These are phyloP conservation scores for Metridium senile DNA, from an alignment of 92 coral and sea anemone genomes.

Conservation along the genomic window DNA sequence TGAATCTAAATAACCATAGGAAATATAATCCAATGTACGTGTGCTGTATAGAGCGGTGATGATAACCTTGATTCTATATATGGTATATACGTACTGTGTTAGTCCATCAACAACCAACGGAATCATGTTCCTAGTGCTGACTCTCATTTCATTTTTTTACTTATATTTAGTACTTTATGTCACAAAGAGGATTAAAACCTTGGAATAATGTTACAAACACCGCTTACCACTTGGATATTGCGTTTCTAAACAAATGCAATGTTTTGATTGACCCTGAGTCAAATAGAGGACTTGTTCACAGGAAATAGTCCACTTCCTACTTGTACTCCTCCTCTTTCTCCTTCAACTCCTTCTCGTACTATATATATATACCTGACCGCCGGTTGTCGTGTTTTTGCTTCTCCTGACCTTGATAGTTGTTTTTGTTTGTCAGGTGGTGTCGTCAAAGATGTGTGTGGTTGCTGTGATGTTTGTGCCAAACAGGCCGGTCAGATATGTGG, in stretches of 20 bases:
- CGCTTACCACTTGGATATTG: background rate
- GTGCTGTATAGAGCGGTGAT: background rate
- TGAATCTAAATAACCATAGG: conserved; percentile 16
- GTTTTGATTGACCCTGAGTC: background rate
- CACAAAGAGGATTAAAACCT: background rate
- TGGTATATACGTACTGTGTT: background rate
- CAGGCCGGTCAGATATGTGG: conserved; percentile 53
- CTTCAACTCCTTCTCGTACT: background rate
- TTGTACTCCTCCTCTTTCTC: background rate
- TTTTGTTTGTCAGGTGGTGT: conserved; percentile 34
- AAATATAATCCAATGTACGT: conserved; percentile 22
- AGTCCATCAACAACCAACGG: background rate
- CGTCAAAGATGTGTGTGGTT: conserved; percentile 54
- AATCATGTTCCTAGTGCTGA: background rate
- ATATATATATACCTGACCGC: no score
- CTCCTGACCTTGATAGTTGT: background rate
- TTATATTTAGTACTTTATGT: no score
- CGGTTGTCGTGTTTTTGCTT: no score
- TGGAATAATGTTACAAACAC: background rate
- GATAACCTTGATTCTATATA: background rate
- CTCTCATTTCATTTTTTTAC: background rate
- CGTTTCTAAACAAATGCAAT: background rate
- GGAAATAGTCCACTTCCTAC: background rate
- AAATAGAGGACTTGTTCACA: background rate
- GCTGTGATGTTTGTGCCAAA: conserved; percentile 76